Evolutionary conservation across 1,140 invertebrate genomes (phyloP).

Genomic region (Sesamia nonagrioides): DNA sequence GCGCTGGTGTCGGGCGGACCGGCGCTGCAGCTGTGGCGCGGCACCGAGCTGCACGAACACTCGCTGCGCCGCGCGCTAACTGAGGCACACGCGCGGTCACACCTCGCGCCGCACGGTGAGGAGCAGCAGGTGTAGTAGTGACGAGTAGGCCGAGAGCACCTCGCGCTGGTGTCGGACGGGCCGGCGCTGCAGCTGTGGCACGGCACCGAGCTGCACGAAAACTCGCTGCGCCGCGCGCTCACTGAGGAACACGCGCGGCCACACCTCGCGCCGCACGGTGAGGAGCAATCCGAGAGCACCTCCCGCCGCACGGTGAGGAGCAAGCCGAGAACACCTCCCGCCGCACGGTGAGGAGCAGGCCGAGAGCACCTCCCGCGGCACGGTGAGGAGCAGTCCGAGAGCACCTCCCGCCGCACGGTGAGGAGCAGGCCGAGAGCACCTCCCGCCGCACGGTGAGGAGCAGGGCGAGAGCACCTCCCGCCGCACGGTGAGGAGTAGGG

Average conservation of each 20-base stretch:
- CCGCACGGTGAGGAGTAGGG: no score
- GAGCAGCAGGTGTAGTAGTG: background rate
- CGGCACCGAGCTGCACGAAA: slow-evolving; percentile 67
- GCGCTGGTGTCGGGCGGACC: slow-evolving; percentile 73
- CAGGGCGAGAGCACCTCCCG: no score
- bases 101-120: slow-evolving; percentile 65
- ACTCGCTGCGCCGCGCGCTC: slow-evolving; percentile 67
- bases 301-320: no score
- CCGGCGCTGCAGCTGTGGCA: slow-evolving; percentile 76
- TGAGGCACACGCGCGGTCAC: slow-evolving; percentile 63
- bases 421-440: no score
- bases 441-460: no score
- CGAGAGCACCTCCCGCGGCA: no score
- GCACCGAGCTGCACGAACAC: slow-evolving; percentile 68
- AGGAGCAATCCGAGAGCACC: background rate
- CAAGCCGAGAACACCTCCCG: no score
- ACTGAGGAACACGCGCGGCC: slow-evolving; percentile 63
- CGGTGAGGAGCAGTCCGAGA: no score
- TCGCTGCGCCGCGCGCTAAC: slow-evolving; percentile 66
- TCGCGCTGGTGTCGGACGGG: slow-evolving; percentile 69
- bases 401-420: no score
- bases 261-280: slow-evolving; percentile 65
- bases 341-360: no score
- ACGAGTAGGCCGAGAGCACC: no score
- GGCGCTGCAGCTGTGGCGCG: slow-evolving; percentile 75